phyloP scores from a whole-genome alignment of 2,797 vertebrate genomes.

The Cynodonichthys magdalenae region DNA sequence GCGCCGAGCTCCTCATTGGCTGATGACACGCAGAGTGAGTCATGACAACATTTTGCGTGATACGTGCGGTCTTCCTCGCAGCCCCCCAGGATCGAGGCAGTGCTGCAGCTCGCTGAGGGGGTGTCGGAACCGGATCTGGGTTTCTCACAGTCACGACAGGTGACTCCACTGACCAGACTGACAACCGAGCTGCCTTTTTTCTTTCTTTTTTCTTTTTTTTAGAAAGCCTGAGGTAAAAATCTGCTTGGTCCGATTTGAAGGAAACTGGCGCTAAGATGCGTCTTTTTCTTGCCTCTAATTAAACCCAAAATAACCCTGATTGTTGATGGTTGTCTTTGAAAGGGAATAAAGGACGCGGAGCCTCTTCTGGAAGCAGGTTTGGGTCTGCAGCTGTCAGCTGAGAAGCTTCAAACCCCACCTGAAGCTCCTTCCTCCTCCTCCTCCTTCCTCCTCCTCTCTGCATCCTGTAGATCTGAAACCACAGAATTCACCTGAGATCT shows the following conservation, averaged over 20 bases:
- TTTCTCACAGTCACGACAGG: slow-evolving; percentile 47
- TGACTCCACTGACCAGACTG: not conserved
- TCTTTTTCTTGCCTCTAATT: not conserved
- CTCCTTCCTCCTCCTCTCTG: not conserved
- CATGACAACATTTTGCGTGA: slow-evolving; percentile 35
- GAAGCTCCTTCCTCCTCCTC: slow-evolving; percentile 24
- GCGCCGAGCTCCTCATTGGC: slow-evolving; percentile 28
- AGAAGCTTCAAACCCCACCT: slow-evolving; percentile 16
- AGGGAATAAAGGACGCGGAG: not conserved
- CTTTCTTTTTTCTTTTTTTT: not conserved
- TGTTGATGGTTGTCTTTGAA: not conserved
- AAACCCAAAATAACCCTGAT: fast-evolving
- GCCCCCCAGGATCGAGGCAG: slow-evolving; percentile 1
- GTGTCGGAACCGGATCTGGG: not conserved
- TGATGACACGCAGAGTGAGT: slow-evolving; percentile 9
- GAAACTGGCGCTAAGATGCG: not conserved
- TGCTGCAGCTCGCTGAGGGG: not conserved
- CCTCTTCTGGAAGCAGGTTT: slow-evolving; percentile 38
- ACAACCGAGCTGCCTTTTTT: not conserved
- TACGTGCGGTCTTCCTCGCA: slow-evolving; percentile 68
- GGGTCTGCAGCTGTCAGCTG: slow-evolving; percentile 42
- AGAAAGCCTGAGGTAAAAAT: not conserved
- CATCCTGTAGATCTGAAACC: slow-evolving; percentile 5
- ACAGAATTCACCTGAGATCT: not conserved
- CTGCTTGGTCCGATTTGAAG: not conserved